Percentiles rank a stretch among this genome's conserved stretches.
These are phyloP conservation scores for Corvus moneduloides DNA, from an alignment of 2,113 vertebrate species.

Conservation along the genomic window DNA sequence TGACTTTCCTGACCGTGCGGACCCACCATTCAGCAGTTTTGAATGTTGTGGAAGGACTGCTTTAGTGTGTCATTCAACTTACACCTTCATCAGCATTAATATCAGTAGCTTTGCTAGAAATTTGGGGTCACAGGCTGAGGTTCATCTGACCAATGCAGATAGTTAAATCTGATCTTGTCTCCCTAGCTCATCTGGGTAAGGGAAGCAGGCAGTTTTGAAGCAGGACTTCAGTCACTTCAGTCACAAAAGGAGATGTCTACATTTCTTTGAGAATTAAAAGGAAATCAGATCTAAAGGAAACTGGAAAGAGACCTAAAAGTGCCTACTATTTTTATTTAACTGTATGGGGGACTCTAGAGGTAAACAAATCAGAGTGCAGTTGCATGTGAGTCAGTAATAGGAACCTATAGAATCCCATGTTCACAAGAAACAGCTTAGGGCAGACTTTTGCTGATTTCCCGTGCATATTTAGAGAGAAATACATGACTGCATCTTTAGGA, in stretches of 20 bases:
- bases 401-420: background rate
- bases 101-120: background rate
- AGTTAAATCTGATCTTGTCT: background rate
- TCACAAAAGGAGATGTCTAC: background rate
- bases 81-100: background rate
- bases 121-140: rapidly evolving
- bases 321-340: background rate
- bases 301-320: background rate
- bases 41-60: background rate
- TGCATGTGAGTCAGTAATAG: background rate
- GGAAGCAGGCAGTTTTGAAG: background rate
- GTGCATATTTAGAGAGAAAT: background rate
- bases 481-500: background rate
- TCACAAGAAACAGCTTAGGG: background rate
- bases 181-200: background rate
- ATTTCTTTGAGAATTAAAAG: background rate
- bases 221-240: background rate
- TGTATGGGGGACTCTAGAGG: background rate
- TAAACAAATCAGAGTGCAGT: background rate
- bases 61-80: background rate
- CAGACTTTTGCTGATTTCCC: background rate
- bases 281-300: background rate
- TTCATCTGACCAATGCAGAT: background rate
- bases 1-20: background rate
- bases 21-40: background rate